Evolutionary conservation across 2,797 vertebrate genomes (phyloP).

Genomic region (Rachycentron canadum): DNA sequence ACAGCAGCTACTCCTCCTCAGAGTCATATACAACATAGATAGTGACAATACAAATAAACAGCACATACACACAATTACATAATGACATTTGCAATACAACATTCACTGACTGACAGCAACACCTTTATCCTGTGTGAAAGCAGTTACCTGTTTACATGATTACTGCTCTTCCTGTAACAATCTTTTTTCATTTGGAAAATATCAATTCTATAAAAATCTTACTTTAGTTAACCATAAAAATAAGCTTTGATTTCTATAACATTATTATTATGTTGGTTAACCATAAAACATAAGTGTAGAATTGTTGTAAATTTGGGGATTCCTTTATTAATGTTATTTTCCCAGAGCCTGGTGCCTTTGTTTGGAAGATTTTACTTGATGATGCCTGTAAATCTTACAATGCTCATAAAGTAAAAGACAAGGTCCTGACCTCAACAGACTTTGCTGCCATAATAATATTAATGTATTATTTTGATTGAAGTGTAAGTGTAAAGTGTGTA

Average conservation of each 20-base stretch:
- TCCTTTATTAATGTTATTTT: neutral
- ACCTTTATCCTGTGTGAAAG: conserved; percentile 27
- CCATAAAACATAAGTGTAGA: too few relatives aligned
- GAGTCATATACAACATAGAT: conserved; percentile 23
- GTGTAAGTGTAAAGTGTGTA: too few relatives aligned
- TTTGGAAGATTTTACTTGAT: neutral
- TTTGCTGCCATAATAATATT: conserved; percentile 12
- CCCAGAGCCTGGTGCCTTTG: neutral
- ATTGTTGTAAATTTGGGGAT: conserved; percentile 4
- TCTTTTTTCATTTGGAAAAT: conserved; percentile 17
- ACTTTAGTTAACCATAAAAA: conserved; percentile 1
- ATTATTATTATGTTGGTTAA: too few relatives aligned
- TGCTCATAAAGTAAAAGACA: conserved; percentile 12
- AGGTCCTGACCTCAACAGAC: conserved; percentile 24
- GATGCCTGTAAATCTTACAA: neutral
- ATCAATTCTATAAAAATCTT: neutral
- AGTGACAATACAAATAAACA: conserved; percentile 37
- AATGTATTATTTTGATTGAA: conserved; percentile 17
- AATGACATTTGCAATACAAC: conserved; percentile 19
- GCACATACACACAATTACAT: conserved; percentile 21
- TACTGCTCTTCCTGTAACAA: conserved; percentile 6
- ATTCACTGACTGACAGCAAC: neutral
- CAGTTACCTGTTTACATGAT: conserved; percentile 29
- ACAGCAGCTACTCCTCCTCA: conserved; percentile 13
- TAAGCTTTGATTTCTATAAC: too few relatives aligned